Evolutionary conservation across 2,888 invertebrate genomes (phyloP).

Genomic region (Muschampia plurimacula): DNA sequence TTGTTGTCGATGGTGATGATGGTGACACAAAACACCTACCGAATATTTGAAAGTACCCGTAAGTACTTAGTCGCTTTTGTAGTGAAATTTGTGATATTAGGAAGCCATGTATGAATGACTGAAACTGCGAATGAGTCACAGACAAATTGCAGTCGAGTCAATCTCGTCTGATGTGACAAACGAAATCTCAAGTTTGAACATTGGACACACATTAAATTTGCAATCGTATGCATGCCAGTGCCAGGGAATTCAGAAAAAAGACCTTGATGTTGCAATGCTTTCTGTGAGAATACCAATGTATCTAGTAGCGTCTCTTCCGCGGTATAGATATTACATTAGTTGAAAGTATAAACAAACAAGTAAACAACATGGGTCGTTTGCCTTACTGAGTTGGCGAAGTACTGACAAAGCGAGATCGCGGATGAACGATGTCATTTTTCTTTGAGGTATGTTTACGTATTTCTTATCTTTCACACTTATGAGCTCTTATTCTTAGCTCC

Average conservation of each 20-base stretch:
- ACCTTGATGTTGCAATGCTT: conserved; percentile 69
- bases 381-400: conserved; percentile 68
- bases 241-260: conserved; percentile 75
- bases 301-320: conserved; percentile 68
- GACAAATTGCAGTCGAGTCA: conserved; percentile 49
- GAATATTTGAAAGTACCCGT: neutral
- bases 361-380: conserved; percentile 48
- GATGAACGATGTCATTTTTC: conserved; percentile 68
- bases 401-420: conserved; percentile 53
- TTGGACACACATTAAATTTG: conserved; percentile 65
- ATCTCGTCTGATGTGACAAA: conserved; percentile 59
- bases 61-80: neutral
- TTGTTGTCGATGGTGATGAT: neutral
- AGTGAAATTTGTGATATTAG: neutral
- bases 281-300: conserved; percentile 59
- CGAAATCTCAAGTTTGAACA: conserved; percentile 69
- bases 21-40: neutral
- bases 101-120: conserved; percentile 17
- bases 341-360: conserved; percentile 50
- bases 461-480: conserved; percentile 28
- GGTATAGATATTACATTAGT: conserved; percentile 63
- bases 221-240: conserved; percentile 78
- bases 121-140: conserved; percentile 42
- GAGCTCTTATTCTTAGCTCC: conserved; percentile 31
- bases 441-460: conserved; percentile 70